Conservation (phyloP, 1,140 invertebrate genomes). For the Plutomurus gul region DNA sequence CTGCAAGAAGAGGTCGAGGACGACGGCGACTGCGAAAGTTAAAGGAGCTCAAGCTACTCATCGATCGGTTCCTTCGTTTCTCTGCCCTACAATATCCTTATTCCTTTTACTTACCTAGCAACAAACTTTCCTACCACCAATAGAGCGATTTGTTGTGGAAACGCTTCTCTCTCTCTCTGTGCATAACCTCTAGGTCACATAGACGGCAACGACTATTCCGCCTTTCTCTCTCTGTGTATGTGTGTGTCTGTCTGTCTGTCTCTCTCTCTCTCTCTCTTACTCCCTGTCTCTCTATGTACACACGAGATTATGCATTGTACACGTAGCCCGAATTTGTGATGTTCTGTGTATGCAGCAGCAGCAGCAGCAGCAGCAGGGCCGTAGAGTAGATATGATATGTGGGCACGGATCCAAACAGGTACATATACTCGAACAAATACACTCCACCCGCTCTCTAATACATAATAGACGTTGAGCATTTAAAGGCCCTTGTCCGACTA, state of each 20-base stretch:
- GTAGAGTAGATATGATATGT: neutral
- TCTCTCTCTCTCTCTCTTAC: neutral
- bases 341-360: too few relatives aligned
- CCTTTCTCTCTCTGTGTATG: too few relatives aligned
- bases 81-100: slow-evolving; percentile 29
- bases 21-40: slow-evolving; percentile 39
- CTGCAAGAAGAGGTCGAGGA: slow-evolving; percentile 2
- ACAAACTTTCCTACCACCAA: slow-evolving; percentile 25
- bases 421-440: neutral
- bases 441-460: neutral
- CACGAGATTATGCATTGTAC: neutral
- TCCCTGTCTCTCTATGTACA: neutral
- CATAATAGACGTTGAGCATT: neutral
- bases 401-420: neutral
- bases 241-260: neutral
- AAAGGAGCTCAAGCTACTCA: slow-evolving; percentile 32
- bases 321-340: too few relatives aligned
- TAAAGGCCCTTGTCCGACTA: neutral
- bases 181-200: slow-evolving; percentile 11
- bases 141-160: slow-evolving; percentile 34
- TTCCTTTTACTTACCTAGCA: slow-evolving; percentile 14
- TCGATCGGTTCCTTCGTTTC: slow-evolving; percentile 33
- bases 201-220: neutral
- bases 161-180: neutral
- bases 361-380: too few relatives aligned